Base-by-base conservation (phyloP, 2,113 vertebrate genomes). In the Acanthochromis polyacanthus region DNA sequence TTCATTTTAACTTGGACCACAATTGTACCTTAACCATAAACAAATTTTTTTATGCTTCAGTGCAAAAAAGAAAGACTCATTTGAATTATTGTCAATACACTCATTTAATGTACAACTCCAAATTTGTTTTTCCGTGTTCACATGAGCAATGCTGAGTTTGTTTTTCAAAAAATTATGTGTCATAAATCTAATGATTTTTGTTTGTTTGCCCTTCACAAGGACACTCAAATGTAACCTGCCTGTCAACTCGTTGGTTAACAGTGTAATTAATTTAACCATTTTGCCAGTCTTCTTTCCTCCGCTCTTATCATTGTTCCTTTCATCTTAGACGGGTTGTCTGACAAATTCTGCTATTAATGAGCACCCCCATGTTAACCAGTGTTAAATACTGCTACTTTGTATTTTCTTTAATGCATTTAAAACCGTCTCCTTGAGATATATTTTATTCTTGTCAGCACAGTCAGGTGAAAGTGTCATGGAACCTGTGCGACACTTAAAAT, bases 351-450 rank as follows among this genome's bases (percentile, higher is more conserved):
- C 10, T 15, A 22, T 20, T 16, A 58, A 58, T 58, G 46, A 63
- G 12, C 20, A 9, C 2, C 22, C 20, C 48, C 48, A 12, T 56
- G 57, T 68, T 80, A 36, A 32, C 14, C 9, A 32, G 15, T 20
- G 11, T 19, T 46, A 7, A 17, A 11, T 53, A 17, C 22, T 57
- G 16, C 4, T 43, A 15, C 25, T 22, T 25, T 59, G 14, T 50
- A 38, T n/a, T 55, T 56, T 10, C 30, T 52, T 19, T 52, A 19
- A 52, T 52, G 19, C 51, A 11, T 52, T 57, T 69, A 69, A 69
- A 56, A 38, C 16, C 32, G 16, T 32, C 36, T 36, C 45, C 32
- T 56, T 43, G 23, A 67, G 32, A 28, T 0, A 17, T 16, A 43
- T 38, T 56, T 56, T 4, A 69, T 69, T 56, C 9, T 58, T 2